phyloP scores from a whole-genome alignment of 2,113 vertebrate genomes.

The Dromaius novaehollandiae region DNA sequence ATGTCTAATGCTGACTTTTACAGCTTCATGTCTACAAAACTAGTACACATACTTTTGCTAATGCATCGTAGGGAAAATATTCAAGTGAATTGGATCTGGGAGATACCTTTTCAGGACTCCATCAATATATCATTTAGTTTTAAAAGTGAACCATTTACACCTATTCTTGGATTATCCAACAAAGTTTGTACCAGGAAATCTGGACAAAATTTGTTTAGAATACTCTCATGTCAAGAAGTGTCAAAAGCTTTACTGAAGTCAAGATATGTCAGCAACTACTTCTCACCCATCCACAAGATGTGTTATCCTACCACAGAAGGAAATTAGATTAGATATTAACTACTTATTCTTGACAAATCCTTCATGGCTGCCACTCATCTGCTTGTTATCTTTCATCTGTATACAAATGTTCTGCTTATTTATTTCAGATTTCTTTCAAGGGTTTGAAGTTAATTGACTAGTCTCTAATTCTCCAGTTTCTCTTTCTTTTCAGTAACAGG shows the following conservation, averaged over 20 bases:
- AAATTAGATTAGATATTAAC: neutral
- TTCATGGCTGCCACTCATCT: neutral
- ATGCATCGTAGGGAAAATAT: neutral
- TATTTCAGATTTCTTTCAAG: too few relatives aligned
- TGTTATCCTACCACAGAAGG: neutral
- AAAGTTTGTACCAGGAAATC: neutral
- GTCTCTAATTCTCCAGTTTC: too few relatives aligned
- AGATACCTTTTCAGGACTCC: neutral
- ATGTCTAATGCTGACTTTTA: neutral
- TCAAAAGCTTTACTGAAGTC: neutral
- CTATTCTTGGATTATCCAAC: neutral
- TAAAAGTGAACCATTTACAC: neutral
- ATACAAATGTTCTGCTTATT: neutral
- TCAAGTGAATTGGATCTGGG: neutral
- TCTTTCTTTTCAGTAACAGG: too few relatives aligned
- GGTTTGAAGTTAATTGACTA: too few relatives aligned
- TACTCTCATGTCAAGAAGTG: neutral
- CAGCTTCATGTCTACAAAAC: neutral
- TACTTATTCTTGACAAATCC: neutral
- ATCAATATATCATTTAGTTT: neutral
- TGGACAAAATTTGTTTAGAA: neutral
- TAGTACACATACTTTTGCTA: neutral
- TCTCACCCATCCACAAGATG: neutral
- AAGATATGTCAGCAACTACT: fast-evolving
- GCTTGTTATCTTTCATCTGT: neutral